Evolutionary conservation across 1,140 invertebrate species (phyloP).

Genomic region (Papilio aristodemus): DNA sequence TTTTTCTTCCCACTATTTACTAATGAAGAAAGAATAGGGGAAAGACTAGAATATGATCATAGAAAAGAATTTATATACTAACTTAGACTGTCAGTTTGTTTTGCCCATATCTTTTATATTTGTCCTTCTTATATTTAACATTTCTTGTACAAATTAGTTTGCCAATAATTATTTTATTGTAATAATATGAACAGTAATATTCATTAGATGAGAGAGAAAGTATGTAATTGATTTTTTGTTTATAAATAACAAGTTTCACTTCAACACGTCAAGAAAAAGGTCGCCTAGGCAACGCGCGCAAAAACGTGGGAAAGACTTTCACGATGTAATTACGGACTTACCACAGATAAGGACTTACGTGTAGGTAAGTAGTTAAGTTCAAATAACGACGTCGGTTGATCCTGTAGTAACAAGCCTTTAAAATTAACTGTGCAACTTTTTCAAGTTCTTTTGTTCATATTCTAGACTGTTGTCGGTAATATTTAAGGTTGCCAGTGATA

Average conservation of each 20-base stretch:
- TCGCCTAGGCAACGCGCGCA: neutral
- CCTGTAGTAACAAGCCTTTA: constrained; percentile 1
- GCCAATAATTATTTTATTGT: neutral
- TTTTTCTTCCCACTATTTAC: too few relatives aligned
- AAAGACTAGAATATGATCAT: too few relatives aligned
- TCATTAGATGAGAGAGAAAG: constrained; percentile 4
- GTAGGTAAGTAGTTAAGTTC: constrained; percentile 12
- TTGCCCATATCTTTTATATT: too few relatives aligned
- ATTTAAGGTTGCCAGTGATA: too few relatives aligned
- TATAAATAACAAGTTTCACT: constrained; percentile 17
- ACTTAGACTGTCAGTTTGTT: too few relatives aligned
- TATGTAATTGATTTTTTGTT: constrained; percentile 30
- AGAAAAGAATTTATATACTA: too few relatives aligned
- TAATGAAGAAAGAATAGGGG: too few relatives aligned
- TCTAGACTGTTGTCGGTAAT: neutral
- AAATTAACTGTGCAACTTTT: constrained; percentile 14
- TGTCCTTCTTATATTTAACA: too few relatives aligned
- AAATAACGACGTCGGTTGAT: constrained; percentile 12
- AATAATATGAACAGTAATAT: neutral
- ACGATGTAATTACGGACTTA: constrained; percentile 24
- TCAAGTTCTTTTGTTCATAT: neutral
- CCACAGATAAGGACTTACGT: constrained; percentile 26
- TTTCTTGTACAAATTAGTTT: too few relatives aligned
- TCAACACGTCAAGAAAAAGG: constrained; percentile 3
- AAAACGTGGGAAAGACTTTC: constrained; percentile 32